A percentile compares a stretch with the other conserved stretches of the same genome.
Conservation (phyloP, 2,113 vertebrate genomes). For the Charadrius vociferus region DNA sequence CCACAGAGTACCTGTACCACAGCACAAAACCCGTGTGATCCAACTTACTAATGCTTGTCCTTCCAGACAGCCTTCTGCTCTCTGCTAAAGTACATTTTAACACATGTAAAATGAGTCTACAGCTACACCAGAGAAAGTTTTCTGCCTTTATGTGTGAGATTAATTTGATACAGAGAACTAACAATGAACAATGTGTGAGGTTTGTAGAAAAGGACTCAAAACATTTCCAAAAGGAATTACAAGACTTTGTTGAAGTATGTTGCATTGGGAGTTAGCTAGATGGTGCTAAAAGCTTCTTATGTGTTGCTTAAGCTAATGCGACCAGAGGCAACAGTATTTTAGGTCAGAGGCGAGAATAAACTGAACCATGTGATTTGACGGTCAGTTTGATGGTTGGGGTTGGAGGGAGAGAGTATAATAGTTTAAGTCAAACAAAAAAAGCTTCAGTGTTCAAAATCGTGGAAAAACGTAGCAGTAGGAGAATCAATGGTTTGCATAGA, state of each 20-base stretch:
- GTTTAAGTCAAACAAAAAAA: neutral
- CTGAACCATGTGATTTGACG: neutral
- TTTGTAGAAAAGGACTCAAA: neutral
- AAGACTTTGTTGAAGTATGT: neutral
- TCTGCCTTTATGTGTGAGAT: neutral
- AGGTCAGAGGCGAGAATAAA: neutral
- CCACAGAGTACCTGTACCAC: neutral
- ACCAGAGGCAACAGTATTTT: neutral
- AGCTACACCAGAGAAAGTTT: neutral
- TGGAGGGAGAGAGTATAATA: neutral
- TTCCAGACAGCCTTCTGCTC: neutral
- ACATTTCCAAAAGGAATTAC: neutral
- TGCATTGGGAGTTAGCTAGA: neutral
- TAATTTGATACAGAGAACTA: neutral
- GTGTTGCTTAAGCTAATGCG: neutral
- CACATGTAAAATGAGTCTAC: neutral
- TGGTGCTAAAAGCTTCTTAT: constrained; percentile 24
- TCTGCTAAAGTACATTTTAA: neutral
- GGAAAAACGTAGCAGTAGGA: neutral
- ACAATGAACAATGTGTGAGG: neutral
- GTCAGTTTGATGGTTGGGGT: neutral
- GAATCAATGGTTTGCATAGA: neutral
- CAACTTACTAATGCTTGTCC: neutral
- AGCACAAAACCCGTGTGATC: neutral
- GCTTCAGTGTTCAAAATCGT: neutral